Conservation (phyloP, 2,113 vertebrate species). For the Spheniscus mendiculus region DNA sequence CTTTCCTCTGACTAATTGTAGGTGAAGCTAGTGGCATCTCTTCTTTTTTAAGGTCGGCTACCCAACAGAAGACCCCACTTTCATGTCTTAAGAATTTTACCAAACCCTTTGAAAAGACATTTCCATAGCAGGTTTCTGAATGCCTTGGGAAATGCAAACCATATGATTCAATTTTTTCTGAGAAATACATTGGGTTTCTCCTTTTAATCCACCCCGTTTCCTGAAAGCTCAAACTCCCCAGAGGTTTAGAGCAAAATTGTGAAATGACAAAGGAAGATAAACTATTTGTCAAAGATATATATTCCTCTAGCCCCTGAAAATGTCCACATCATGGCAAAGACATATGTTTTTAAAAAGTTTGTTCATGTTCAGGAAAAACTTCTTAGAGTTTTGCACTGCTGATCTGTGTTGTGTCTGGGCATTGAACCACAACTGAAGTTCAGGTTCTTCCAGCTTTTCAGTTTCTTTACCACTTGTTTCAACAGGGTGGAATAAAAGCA, state of each 20-base stretch:
- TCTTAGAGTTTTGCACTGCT: not conserved
- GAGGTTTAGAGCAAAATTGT: not conserved
- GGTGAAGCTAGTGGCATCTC: not conserved
- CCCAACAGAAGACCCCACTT: not conserved
- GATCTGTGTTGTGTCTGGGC: not conserved
- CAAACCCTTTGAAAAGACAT: not conserved
- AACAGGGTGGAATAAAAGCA: not conserved
- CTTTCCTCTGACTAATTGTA: not conserved
- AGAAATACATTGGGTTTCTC: not conserved
- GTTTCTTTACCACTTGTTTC: not conserved
- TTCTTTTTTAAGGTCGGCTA: not conserved
- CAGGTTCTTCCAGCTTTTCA: not conserved
- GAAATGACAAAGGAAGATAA: not conserved
- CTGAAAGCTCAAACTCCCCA: not conserved
- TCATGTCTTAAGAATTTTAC: not conserved
- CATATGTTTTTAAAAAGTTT: not conserved
- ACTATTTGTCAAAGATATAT: not conserved
- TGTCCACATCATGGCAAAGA: not conserved
- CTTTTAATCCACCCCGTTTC: not conserved
- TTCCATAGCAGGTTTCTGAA: not conserved
- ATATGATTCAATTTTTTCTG: not conserved
- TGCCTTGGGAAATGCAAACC: not conserved
- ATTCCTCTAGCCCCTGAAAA: not conserved
- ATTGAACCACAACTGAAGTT: not conserved
- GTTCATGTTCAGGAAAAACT: not conserved